A percentile compares a stretch with the other conserved stretches of the same genome.
Evolutionary conservation across 2,797 vertebrate species (phyloP).

Genomic region (Trematomus bernacchii): DNA sequence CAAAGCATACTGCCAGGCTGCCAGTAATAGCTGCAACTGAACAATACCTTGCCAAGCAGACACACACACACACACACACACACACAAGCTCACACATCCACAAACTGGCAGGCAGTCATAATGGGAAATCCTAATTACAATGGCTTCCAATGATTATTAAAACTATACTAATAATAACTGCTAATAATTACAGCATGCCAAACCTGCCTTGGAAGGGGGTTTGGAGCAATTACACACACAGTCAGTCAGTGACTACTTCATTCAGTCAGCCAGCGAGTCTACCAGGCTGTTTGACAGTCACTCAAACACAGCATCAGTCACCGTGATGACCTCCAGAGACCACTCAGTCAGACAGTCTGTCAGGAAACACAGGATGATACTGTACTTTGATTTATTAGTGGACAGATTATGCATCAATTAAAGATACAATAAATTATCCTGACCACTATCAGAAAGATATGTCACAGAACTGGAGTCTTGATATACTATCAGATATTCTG

Average conservation of each 20-base stretch:
- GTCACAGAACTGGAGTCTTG: neutral
- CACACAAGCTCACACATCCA: constrained; percentile 16
- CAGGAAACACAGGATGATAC: constrained; percentile 9
- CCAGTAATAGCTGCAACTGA: constrained; percentile 66
- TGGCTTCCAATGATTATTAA: constrained; percentile 82
- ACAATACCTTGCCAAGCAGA: constrained; percentile 69
- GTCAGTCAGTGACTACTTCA: constrained; percentile 60
- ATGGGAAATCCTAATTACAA: constrained; percentile 83
- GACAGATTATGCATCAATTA: constrained; percentile 9
- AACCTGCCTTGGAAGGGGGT: constrained; percentile 65
- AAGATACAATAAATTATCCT: neutral
- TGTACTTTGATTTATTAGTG: neutral
- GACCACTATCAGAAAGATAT: neutral
- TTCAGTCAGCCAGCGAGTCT: constrained; percentile 41
- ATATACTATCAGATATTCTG: neutral
- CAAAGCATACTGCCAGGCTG: constrained; percentile 62
- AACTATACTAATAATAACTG: constrained; percentile 84
- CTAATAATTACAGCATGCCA: constrained; percentile 84
- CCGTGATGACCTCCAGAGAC: constrained; percentile 12
- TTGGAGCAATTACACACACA: constrained; percentile 73
- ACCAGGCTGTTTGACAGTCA: constrained; percentile 44
- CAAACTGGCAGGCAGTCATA: constrained; percentile 71
- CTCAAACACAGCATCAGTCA: constrained; percentile 36
- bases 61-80: constrained; percentile 26
- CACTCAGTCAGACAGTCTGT: constrained; percentile 9